Base-by-base conservation (phyloP, 1,140 invertebrate species). In the Pogonus chalceus region DNA sequence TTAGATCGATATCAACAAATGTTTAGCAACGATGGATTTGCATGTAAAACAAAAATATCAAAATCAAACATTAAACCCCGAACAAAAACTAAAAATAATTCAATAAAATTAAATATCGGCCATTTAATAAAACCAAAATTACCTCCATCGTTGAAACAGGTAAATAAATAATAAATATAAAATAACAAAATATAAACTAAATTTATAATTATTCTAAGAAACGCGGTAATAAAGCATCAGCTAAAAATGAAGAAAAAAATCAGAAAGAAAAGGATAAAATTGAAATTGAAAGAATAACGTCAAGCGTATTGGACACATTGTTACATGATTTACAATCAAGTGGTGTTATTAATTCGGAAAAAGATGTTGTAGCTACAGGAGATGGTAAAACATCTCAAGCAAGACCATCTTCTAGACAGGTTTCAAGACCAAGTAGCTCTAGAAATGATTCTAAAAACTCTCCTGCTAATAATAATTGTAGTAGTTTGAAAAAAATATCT, bases 201-300 rank as follows among this genome's bases (percentile, higher is more conserved):
- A 31, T 7, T 31, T 31, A 14, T 14, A 31, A 31, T 4, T 31
- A 31, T 31, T 31, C 26, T 7, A 4, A 31, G 26, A 31, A 31
- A 7, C 4, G 14, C 4, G 7, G 7, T 31, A 31, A 4, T 7
- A 31, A 31, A 31, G 26, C 26, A 31, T 31, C 26, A 31, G 26
- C 26, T 7, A 31, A 31, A 31, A 31, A 7, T 4, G 7, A 31
- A 31, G 26, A 14, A 31, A 31, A 7, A 14, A 31, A 4, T 31
- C 14, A 4, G 14, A 14, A 31, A 31, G 7, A 7, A 31, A 7
- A 7, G 26, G 56, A 56, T 18, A 53, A 43, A 3, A 23, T 58
- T 14, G 55, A 57, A 46, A 52, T 59, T 4, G 57, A 61, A 49
- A 55, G 57, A 43, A 54, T 59, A 10, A 53, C 58, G 21, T 49